Evolutionary conservation across 1,140 invertebrate genomes (phyloP), one percentile per base, ranked within the genome.

Genomic region (honey bee (Apis mellifera)): DNA sequence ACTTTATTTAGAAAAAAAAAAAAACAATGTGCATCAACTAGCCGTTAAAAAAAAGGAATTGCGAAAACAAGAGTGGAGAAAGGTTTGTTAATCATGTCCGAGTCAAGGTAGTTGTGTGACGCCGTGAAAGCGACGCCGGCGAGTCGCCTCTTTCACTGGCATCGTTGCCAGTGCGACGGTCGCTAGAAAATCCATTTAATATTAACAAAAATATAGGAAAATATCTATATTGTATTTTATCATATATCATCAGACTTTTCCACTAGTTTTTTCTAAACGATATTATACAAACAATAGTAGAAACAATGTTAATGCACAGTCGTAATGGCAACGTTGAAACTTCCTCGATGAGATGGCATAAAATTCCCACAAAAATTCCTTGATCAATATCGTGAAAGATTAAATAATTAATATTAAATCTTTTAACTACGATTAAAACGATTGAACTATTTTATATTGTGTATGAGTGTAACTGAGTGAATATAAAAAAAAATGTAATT

Each of bases 81-180:
- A 83, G 74, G 75, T 85, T 83, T 17, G 82, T 83, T 78, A 71
- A 76, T 72, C 54, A 68, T 72, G 52, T 64, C 54, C 70, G 42
- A 83, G 70, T 62, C 26, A 54, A 68, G 66, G 70, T 73, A 54
- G 62, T 76, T 26, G 79, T 48, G 59, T 57, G 83, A 76, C 73
- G 84, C 80, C 79, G 84, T 83, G 84, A 85, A 85, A 85, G 84
- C 84, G 84, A 85, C 80, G 83, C 74, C 84, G 74, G 64, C 78
- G 75, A 73, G 70, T 79, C 78, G 78, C 32, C 80, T 85, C 84
- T 85, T 85, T 85, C 81, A 83, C 84, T 78, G 68, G 80, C 80
- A 62, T 68, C 72, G 80, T 85, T 85, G 84, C 84, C 80, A 82
- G 73, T 48, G 73, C 79, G 78, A 83, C 82, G 76, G 9, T 55